Conservation (phyloP, 2,888 invertebrate genomes). For the Mayetiola destructor region DNA sequence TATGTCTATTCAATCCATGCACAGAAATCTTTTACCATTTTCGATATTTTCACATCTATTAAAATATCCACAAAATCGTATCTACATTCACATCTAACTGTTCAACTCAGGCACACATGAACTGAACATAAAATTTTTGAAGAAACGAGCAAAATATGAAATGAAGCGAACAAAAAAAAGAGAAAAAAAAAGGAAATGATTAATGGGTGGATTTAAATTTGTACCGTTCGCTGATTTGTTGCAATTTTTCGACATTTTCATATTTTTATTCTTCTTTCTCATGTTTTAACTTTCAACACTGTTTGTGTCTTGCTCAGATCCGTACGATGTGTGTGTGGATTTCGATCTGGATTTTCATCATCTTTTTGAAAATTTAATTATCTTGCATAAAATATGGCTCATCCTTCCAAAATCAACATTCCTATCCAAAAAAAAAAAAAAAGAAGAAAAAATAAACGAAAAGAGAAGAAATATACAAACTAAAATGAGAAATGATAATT, state of each 20-base stretch:
- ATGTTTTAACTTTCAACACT: not conserved
- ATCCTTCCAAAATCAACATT: too few relatives aligned
- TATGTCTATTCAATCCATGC: too few relatives aligned
- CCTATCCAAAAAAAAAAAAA: not conserved
- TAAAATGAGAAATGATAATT: not conserved
- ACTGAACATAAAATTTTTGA: too few relatives aligned
- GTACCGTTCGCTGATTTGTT: constrained; percentile 1
- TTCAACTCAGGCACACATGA: too few relatives aligned
- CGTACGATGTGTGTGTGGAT: not conserved
- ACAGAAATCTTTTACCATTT: too few relatives aligned
- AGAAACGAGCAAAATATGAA: not conserved
- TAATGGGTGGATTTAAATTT: constrained; percentile 2
- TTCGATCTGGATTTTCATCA: not conserved
- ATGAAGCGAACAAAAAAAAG: constrained; percentile 9
- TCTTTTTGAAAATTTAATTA: constrained; percentile 5
- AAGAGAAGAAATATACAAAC: not conserved
- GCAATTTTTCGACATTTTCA: not conserved
- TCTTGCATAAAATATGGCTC: constrained; percentile 7
- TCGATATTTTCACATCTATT: too few relatives aligned
- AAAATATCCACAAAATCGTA: too few relatives aligned
- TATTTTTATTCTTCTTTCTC: not conserved
- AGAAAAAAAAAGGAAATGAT: constrained; percentile 7
- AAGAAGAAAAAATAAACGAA: not conserved
- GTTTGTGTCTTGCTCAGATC: not conserved
- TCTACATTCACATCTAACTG: too few relatives aligned